These are phyloP conservation scores for Pseudomyrmex sp. DNA, from an alignment of 1,140 invertebrate species.

Conservation along the genomic window DNA sequence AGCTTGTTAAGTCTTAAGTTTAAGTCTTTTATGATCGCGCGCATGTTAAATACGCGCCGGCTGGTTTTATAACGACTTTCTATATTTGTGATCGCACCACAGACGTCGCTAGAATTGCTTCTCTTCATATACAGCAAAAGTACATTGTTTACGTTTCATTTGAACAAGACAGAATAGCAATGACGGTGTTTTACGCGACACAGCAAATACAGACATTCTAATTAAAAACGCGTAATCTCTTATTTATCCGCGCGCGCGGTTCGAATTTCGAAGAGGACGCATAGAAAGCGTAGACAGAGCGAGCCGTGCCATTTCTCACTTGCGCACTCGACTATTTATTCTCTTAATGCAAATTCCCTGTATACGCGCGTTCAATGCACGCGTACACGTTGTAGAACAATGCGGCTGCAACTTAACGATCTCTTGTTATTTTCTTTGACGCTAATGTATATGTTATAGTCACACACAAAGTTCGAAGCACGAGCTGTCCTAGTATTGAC, in stretches of 20 bases:
- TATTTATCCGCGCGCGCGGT: background rate
- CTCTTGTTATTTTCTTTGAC: background rate
- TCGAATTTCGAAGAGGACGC: conserved; percentile 25
- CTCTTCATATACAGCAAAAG: background rate
- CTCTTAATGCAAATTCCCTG: conserved; percentile 20
- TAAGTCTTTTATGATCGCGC: conserved; percentile 13
- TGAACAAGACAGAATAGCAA: background rate
- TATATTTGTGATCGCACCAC: conserved; percentile 34
- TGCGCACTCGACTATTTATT: conserved; percentile 20
- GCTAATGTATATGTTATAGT: conserved; percentile 11
- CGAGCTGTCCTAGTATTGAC: too few relatives aligned
- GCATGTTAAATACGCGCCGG: conserved; percentile 14
- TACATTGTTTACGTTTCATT: conserved; percentile 46
- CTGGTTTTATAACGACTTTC: conserved; percentile 6
- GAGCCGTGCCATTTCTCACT: conserved; percentile 26
- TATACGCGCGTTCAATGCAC: background rate
- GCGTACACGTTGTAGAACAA: background rate
- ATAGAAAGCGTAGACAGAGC: background rate
- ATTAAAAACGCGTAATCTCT: conserved; percentile 42
- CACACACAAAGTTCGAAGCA: too few relatives aligned
- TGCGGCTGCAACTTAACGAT: conserved; percentile 31
- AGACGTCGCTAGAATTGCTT: background rate
- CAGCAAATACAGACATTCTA: conserved; percentile 19
- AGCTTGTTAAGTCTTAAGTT: conserved; percentile 26
- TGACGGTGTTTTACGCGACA: background rate